Evolutionary conservation across 1,140 invertebrate species (phyloP).

Genomic region (Atta colombica): DNA sequence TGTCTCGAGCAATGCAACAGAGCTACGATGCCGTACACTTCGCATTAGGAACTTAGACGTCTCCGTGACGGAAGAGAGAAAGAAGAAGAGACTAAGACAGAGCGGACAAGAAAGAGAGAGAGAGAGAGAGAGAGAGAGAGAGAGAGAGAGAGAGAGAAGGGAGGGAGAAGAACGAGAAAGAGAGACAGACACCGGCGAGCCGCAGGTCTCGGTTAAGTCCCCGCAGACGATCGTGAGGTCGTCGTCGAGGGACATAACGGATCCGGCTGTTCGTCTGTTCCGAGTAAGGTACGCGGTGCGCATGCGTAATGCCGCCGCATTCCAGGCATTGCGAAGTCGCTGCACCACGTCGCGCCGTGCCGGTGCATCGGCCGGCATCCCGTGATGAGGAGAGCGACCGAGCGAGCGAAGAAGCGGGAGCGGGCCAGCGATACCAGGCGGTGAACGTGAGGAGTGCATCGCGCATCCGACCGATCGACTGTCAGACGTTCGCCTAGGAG

Average conservation of each 20-base stretch:
- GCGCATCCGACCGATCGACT: conserved; percentile 47
- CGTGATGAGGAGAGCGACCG: conserved; percentile 51
- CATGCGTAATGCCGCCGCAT: conserved; percentile 86
- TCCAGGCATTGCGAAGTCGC: conserved; percentile 83
- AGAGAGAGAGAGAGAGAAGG: neutral
- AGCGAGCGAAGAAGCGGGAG: conserved; percentile 11
- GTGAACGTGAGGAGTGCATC: conserved; percentile 54
- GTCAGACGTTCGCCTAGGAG: conserved; percentile 39
- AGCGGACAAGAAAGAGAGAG: neutral
- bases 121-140: neutral
- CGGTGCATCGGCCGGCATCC: conserved; percentile 75
- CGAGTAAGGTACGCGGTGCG: conserved; percentile 85
- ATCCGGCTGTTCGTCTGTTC: conserved; percentile 81
- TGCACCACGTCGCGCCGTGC: conserved; percentile 75
- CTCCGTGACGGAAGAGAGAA: conserved; percentile 32
- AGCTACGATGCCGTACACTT: conserved; percentile 31
- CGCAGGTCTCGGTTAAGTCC: conserved; percentile 64
- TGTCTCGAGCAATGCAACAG: conserved; percentile 41
- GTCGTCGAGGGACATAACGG: conserved; percentile 81
- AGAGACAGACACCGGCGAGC: conserved; percentile 2
- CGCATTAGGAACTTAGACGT: conserved; percentile 32
- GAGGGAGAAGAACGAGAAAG: neutral
- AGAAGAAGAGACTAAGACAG: neutral
- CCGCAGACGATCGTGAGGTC: conserved; percentile 75
- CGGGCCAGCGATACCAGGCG: conserved; percentile 35